Evolutionary conservation across 2,113 vertebrate genomes (phyloP).

Genomic region (Podarcis cretensis): DNA sequence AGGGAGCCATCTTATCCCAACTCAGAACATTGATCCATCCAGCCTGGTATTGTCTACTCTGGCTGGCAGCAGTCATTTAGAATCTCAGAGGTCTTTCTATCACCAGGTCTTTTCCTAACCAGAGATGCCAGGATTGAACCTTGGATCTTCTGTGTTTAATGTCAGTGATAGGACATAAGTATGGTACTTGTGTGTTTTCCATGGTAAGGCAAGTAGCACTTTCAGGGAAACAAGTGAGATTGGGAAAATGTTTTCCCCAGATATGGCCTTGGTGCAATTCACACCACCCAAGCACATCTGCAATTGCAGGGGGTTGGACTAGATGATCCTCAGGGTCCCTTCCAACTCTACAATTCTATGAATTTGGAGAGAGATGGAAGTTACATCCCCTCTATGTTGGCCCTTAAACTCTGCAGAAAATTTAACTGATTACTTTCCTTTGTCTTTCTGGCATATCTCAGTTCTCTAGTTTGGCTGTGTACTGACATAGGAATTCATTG

Average conservation of each 20-base stretch:
- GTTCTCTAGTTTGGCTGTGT: not conserved
- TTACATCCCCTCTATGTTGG: not conserved
- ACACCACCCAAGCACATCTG: not conserved
- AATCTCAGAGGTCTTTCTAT: too few species aligned
- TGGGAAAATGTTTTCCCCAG: not conserved
- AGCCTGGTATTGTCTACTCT: too few species aligned
- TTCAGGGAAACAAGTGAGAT: not conserved
- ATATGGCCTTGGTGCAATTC: not conserved
- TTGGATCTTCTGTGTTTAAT: too few species aligned
- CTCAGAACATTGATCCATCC: too few species aligned
- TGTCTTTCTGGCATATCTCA: not conserved
- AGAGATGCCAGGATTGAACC: too few species aligned
- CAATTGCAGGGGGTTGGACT: not conserved
- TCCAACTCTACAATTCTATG: too few species aligned
- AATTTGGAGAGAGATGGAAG: not conserved
- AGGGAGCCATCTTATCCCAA: too few species aligned
- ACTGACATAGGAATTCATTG: not conserved
- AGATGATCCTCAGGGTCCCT: too few species aligned
- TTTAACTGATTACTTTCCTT: not conserved
- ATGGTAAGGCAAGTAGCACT: not conserved
- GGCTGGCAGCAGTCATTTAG: too few species aligned
- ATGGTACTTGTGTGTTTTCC: too few species aligned
- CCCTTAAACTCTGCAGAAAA: not conserved
- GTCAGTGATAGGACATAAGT: too few species aligned
- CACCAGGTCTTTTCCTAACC: too few species aligned